Conservation (phyloP, 2,113 vertebrate species). For the Protobothrops mucrosquamatus region DNA sequence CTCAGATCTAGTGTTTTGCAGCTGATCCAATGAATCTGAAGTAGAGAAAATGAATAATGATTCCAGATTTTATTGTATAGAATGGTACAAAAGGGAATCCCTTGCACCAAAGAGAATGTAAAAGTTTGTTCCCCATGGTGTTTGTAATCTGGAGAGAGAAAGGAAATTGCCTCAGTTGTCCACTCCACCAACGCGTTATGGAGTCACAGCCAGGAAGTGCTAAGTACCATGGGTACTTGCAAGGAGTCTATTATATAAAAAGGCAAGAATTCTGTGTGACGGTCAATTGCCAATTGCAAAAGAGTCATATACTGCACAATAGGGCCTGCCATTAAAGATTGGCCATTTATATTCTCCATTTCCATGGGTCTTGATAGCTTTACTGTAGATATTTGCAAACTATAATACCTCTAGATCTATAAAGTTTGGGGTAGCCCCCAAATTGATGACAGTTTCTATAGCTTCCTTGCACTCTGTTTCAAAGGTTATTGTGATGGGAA, state of each 20-base stretch:
- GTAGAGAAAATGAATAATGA: too few relatives aligned
- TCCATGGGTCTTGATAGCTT: neutral
- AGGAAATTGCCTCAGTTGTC: neutral
- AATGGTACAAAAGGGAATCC: too few relatives aligned
- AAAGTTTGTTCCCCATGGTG: neutral
- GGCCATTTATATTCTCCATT: neutral
- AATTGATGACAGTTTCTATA: too few relatives aligned
- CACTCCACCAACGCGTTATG: neutral
- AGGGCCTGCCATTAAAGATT: neutral
- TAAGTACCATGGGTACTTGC: neutral
- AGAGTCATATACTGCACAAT: neutral
- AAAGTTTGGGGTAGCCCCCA: neutral
- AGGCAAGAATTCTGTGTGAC: neutral
- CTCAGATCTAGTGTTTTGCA: too few relatives aligned
- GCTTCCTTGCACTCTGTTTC: too few relatives aligned
- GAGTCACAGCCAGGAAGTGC: neutral
- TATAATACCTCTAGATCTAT: neutral
- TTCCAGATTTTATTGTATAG: too few relatives aligned
- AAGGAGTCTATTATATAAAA: neutral
- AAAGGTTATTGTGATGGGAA: neutral
- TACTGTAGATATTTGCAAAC: neutral
- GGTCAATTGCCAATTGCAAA: neutral
- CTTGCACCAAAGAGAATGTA: too few relatives aligned
- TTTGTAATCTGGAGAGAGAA: neutral
- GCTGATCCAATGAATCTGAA: too few relatives aligned